Conservation (phyloP, 1,140 invertebrate genomes). For the Zaprionus lachaisei region DNA sequence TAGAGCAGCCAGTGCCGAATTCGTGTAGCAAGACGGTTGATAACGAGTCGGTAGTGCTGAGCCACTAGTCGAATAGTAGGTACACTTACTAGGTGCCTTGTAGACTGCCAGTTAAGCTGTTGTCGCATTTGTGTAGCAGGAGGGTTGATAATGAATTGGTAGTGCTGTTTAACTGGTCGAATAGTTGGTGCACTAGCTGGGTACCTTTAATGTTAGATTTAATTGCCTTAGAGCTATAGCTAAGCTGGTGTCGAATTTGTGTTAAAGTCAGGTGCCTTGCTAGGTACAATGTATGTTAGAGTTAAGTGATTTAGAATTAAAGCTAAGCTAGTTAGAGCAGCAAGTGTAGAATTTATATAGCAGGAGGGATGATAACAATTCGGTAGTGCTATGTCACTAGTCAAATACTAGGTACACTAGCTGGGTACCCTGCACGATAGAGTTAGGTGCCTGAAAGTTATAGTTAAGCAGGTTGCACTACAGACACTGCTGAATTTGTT, state of each 20-base stretch:
- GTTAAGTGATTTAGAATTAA: no score
- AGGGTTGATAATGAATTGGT: slow-evolving; percentile 63
- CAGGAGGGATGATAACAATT: no score
- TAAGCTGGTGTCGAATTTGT: slow-evolving; percentile 16
- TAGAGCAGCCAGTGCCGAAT: slow-evolving; percentile 59
- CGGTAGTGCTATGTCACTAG: no score
- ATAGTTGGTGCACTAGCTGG: slow-evolving; percentile 3
- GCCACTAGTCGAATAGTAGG: not conserved
- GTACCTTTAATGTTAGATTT: not conserved
- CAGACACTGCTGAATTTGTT: no score
- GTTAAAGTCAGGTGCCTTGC: not conserved
- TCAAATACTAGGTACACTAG: not conserved
- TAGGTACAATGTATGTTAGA: not conserved
- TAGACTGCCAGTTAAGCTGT: not conserved
- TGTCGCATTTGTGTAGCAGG: slow-evolving; percentile 24
- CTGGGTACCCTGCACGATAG: no score
- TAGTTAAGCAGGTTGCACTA: no score
- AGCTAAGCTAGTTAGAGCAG: no score
- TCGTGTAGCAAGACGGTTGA: slow-evolving; percentile 55
- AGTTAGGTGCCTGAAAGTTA: not conserved
- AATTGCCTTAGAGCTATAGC: no score
- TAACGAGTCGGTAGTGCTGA: slow-evolving; percentile 46
- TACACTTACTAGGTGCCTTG: slow-evolving; percentile 2
- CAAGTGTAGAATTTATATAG: no score
- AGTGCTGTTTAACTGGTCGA: not conserved